A percentile compares a stretch with the other conserved stretches of the same genome.
These are phyloP conservation scores for Mycalesis mineus DNA, from an alignment of 2,888 invertebrate species.

Conservation along the genomic window DNA sequence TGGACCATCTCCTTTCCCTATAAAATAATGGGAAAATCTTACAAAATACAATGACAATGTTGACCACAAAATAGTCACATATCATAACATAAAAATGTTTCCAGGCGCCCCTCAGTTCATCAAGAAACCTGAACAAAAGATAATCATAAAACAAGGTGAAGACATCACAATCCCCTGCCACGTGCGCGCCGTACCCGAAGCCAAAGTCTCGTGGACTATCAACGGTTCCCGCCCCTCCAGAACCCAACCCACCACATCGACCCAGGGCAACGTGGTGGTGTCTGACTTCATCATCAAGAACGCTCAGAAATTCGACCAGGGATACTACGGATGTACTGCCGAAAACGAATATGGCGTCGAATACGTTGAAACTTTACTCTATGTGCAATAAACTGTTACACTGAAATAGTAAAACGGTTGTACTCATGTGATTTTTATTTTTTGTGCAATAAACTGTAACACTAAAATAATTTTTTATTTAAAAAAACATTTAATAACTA, in stretches of 20 bases:
- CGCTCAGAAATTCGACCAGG: slow-evolving; percentile 44
- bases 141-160: slow-evolving; percentile 40
- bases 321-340: slow-evolving; percentile 62
- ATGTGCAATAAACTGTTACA: slow-evolving; percentile 13
- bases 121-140: slow-evolving; percentile 38
- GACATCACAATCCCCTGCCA: slow-evolving; percentile 52
- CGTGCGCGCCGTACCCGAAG: slow-evolving; percentile 42
- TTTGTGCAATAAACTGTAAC: slow-evolving; percentile 15
- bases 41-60: too few relatives aligned
- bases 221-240: slow-evolving; percentile 44
- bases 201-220: slow-evolving; percentile 45
- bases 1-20: too few relatives aligned
- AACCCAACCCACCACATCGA: slow-evolving; percentile 18
- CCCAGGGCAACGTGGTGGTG: slow-evolving; percentile 27
- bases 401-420: not conserved
- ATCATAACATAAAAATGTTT: not conserved
- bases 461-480: too few relatives aligned
- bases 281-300: slow-evolving; percentile 48
- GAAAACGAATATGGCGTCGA: slow-evolving; percentile 45
- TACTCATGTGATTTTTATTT: too few relatives aligned
- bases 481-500: too few relatives aligned
- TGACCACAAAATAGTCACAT: too few relatives aligned
- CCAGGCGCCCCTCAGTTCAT: slow-evolving; percentile 50
- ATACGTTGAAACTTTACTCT: slow-evolving; percentile 45
- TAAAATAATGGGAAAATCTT: too few relatives aligned